Evolutionary conservation across 1,140 invertebrate genomes (phyloP).

Genomic region (Drosophila virilis): DNA sequence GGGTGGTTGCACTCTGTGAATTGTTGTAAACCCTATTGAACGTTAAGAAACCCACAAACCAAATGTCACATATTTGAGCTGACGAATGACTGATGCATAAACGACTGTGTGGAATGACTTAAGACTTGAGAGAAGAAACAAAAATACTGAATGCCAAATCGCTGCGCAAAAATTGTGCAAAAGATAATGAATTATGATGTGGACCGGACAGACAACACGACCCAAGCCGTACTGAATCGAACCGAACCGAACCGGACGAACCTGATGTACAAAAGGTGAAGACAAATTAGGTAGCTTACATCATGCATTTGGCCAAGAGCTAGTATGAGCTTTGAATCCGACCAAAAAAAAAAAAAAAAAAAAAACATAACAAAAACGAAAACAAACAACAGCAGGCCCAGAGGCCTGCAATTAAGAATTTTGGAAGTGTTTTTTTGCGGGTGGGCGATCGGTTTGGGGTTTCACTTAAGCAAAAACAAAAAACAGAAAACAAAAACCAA

Average conservation of each 20-base stretch:
- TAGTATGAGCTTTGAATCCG: conserved; percentile 8
- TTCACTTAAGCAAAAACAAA: not conserved
- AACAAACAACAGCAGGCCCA: conserved; percentile 52
- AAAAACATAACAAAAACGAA: conserved; percentile 5
- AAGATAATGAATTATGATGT: conserved; percentile 55
- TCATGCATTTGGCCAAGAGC: conserved; percentile 47
- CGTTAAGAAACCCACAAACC: conserved; percentile 7
- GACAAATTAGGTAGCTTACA: conserved; percentile 78
- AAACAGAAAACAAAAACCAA: conserved; percentile 13
- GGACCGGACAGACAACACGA: not conserved
- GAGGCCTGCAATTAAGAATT: conserved; percentile 74
- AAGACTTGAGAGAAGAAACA: conserved; percentile 3
- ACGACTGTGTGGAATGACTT: conserved; percentile 19
- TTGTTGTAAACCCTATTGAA: conserved; percentile 22
- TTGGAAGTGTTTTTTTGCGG: conserved; percentile 42
- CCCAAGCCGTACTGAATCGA: not conserved
- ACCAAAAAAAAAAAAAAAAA: no score
- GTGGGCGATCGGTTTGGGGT: conserved; percentile 56
- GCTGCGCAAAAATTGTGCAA: conserved; percentile 52
- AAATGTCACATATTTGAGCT: conserved; percentile 23
- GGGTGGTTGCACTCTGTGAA: conserved; percentile 21
- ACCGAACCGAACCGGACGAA: conserved; percentile 56
- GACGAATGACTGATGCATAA: conserved; percentile 22
- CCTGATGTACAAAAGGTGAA: conserved; percentile 63
- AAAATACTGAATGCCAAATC: conserved; percentile 41